Evolutionary conservation across 2,797 vertebrate genomes (phyloP), one percentile per base, ranked within the genome.

Genomic region (Astyanax mexicanus): DNA sequence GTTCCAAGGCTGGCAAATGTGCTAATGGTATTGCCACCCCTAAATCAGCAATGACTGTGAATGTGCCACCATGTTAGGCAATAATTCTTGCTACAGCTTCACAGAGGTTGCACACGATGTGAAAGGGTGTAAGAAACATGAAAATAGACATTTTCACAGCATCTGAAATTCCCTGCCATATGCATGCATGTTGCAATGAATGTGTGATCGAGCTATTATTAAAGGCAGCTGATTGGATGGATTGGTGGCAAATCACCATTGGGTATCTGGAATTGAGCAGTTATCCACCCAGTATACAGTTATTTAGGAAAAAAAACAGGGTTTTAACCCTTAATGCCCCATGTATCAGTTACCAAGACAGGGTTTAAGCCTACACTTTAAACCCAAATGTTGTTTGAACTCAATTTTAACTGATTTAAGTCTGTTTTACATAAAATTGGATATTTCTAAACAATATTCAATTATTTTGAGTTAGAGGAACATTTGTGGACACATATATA

Each of bases 21-120:
- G 79, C 58, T 81, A 81, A 84, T 84, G 77, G 83, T 80, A 78
- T 84, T 79, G 73, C 72, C 78, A 77, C 77, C 69, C 73, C 80
- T 87, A 73, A 80, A 72, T 83, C 77, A 80, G 77, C 72, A 81
- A 69, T 75, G 71, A 78, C 74, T 85, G 83, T 76, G 83, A 85
- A 82, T 76, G 81, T 79, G 71, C 73, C 69, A 81, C 69, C 69
- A 76, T 81, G 81, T 83, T 77, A 77, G 57, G 66, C 52, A 79
- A 74, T 83, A 79, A 78, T 61, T 76, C 38, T 67, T 45, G 60
- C 66, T 69, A 70, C 51, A 69, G 55, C 69, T 65, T 52, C 64
- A 64, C 62, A 57, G 70, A 75, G 79, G 79, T 81, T 78, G 64
- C 51, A 55, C 35, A 70, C 68, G 57, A 76, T 62, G 38, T 38